Conservation (phyloP, 1,140 invertebrate species). For the Danaus plexippus region DNA sequence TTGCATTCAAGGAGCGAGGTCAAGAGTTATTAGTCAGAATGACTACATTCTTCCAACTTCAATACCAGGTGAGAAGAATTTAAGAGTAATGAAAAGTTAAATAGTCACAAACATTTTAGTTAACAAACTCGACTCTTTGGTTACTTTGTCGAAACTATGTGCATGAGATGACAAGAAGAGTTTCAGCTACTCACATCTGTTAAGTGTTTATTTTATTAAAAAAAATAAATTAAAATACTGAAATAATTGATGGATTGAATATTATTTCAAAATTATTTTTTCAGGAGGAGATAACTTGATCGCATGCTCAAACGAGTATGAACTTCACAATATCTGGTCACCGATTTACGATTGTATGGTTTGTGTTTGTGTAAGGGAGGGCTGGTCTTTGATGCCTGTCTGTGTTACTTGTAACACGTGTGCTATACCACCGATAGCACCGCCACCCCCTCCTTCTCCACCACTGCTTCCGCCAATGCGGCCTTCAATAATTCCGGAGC, state of each 20-base stretch:
- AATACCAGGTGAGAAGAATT: constrained; percentile 28
- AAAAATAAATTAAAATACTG: too few species aligned
- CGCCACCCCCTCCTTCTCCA: constrained; percentile 8
- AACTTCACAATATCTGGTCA: constrained; percentile 27
- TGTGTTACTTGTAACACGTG: constrained; percentile 40
- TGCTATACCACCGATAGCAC: constrained; percentile 1
- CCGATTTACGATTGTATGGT: constrained; percentile 27
- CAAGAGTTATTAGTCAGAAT: constrained; percentile 26
- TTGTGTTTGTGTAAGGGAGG: constrained; percentile 33
- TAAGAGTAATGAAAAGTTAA: too few species aligned
- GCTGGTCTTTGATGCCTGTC: constrained; percentile 24
- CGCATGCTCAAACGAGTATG: constrained; percentile 24
- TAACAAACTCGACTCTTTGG: too few species aligned
- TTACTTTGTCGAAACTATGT: too few species aligned
- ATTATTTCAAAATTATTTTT: constrained; percentile 5
- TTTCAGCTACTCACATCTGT: background rate
- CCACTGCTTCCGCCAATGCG: constrained; percentile 12
- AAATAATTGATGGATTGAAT: too few species aligned
- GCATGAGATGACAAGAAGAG: background rate
- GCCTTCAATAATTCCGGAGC: too few species aligned
- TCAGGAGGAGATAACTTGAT: constrained; percentile 25
- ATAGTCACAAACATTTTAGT: too few species aligned
- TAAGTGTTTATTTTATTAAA: too few species aligned
- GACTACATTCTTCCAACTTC: constrained; percentile 31
- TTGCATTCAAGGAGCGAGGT: constrained; percentile 17